Conservation (phyloP, 2,797 vertebrate species). For the Argya squamiceps region DNA sequence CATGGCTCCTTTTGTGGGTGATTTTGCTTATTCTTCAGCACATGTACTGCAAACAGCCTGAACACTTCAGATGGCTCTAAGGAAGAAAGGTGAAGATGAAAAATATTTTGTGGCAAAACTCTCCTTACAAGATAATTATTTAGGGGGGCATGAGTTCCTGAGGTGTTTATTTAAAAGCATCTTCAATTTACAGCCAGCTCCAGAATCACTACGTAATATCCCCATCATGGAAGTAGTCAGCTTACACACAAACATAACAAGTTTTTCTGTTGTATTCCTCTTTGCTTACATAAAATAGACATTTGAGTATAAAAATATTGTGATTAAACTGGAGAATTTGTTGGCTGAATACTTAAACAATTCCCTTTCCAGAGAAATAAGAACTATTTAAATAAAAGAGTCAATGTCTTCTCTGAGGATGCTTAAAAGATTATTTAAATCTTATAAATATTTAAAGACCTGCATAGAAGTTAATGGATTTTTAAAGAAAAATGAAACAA, state of each 20-base stretch:
- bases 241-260: background rate
- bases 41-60: fast-evolving
- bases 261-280: background rate
- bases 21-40: background rate
- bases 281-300: constrained; percentile 13
- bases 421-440: constrained; percentile 31
- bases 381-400: background rate
- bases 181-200: background rate
- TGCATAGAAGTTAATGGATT: background rate
- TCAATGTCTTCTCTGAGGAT: background rate
- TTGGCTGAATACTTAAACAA: background rate
- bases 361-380: background rate
- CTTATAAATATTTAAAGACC: constrained; percentile 45
- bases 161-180: background rate
- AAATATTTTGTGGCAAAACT: background rate
- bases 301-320: constrained; percentile 14
- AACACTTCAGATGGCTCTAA: background rate
- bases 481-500: constrained; percentile 16
- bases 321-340: constrained; percentile 31
- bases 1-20: background rate
- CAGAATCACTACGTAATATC: background rate
- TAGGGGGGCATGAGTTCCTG: background rate
- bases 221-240: background rate
- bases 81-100: background rate
- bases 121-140: background rate